Base-by-base conservation (phyloP, 2,888 invertebrate species). In the Melieria picta region DNA sequence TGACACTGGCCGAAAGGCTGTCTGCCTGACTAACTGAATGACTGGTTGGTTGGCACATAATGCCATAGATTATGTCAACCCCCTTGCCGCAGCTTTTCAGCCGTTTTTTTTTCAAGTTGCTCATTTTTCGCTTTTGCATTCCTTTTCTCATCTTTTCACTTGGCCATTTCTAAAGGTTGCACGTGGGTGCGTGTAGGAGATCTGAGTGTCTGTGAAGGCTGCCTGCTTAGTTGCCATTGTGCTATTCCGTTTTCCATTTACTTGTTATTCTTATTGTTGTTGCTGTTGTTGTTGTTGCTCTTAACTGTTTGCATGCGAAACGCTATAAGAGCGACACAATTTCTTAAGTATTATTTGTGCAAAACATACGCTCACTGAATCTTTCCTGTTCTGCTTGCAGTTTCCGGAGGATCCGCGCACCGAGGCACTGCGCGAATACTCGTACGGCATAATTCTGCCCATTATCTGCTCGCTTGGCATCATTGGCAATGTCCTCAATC, bases 401-500 rank as follows among this genome's bases (percentile, higher is more conserved):
- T 81, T 78, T 71, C 78, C 77, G 52, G 90, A 91, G 82, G 91
- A 91, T 85, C 89, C 91, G 9, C 86, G 91, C 58, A 91, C 89
- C 11, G 89, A 89, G 77, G 83, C 88, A 10, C 82, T 91, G 58
- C 88, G 90, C 76, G 88, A 89, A 77, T 89, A 90, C 80, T 90
- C 91, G 69, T 92, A 92, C 79, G 92, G 92, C 47, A 88, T 92
- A 67, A 88, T 91, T 56, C 84, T 93, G 77, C 93, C 93, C 71
- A 88, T 90, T 73, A 91, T 93, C 79, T 93, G 93, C 82, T 87
- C 90, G 72, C 88, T 93, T 74, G 93, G 93, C 62, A 92, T 94
- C 79, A 88, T 93, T 69, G 94, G 94, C 58, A 94, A 94, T 85
- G 89, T 93, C 56, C 89, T 94, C 76, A 94, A 94, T 86, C 88